Evolutionary conservation across 2,888 invertebrate species (phyloP).

Genomic region (Ornithoptera alexandrae): DNA sequence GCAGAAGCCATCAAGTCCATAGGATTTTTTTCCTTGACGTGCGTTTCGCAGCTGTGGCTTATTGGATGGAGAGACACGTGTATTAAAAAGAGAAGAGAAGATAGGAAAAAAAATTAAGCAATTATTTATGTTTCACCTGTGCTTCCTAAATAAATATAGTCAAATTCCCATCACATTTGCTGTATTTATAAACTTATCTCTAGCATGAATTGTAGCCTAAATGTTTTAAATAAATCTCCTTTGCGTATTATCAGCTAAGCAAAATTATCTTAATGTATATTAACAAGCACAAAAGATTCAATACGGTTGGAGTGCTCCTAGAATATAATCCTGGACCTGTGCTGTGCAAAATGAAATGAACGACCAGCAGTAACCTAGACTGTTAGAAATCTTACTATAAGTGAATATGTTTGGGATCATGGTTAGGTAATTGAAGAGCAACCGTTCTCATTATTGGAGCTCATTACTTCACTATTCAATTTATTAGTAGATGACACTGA

Average conservation of each 20-base stretch:
- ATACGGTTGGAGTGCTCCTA: not conserved
- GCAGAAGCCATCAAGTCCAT: not conserved
- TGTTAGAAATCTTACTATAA: not conserved
- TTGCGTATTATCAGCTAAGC: not conserved
- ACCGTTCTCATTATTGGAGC: not conserved
- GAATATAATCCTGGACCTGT: conserved; percentile 4
- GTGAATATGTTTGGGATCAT: not conserved
- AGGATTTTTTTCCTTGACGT: not conserved
- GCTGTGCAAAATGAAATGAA: no score
- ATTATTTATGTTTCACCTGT: not conserved
- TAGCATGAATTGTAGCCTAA: not conserved
- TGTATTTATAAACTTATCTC: not conserved
- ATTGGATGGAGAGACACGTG: not conserved
- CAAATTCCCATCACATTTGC: not conserved
- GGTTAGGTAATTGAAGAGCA: not conserved
- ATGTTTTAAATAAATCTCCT: not conserved
- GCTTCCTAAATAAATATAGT: conserved; percentile 4
- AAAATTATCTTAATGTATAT: not conserved
- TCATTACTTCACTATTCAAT: not conserved
- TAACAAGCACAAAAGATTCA: not conserved
- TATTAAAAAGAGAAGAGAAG: no score
- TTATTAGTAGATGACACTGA: not conserved
- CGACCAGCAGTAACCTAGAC: not conserved
- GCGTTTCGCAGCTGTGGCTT: not conserved
- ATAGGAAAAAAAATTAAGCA: not conserved